These are phyloP conservation scores for Arctia plantaginis DNA, from an alignment of 2,888 invertebrate genomes.

Conservation along the genomic window DNA sequence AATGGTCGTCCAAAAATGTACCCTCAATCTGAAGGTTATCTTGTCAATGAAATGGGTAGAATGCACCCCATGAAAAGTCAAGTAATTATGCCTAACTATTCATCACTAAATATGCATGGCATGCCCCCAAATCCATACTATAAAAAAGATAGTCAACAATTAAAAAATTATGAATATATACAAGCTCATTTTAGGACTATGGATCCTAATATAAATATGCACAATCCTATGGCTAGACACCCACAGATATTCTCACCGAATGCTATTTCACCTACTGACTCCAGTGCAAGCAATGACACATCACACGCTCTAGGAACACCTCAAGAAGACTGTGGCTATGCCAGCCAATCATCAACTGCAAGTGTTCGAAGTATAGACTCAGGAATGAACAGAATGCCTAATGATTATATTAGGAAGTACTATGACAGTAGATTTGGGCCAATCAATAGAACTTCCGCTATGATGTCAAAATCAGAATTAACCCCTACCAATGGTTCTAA, in stretches of 20 bases:
- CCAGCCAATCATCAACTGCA: constrained; percentile 79
- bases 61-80: constrained; percentile 69
- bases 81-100: constrained; percentile 69
- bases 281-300: constrained; percentile 78
- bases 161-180: constrained; percentile 74
- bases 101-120: constrained; percentile 67
- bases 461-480: constrained; percentile 58
- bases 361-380: constrained; percentile 80
- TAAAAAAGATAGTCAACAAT: constrained; percentile 68
- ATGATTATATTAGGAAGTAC: constrained; percentile 70
- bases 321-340: constrained; percentile 84
- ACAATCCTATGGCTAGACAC: constrained; percentile 68
- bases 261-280: constrained; percentile 81
- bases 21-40: constrained; percentile 68
- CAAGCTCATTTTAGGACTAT: constrained; percentile 66
- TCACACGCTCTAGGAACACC: constrained; percentile 66
- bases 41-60: constrained; percentile 72
- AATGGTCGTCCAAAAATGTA: constrained; percentile 68
- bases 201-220: constrained; percentile 67
- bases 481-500: constrained; percentile 57
- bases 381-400: constrained; percentile 63
- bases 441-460: constrained; percentile 56
- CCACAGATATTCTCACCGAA: constrained; percentile 79
- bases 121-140: constrained; percentile 70
- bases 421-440: constrained; percentile 69